Evolutionary conservation across 2,888 invertebrate genomes (phyloP).

Genomic region (Eilema sororculum): DNA sequence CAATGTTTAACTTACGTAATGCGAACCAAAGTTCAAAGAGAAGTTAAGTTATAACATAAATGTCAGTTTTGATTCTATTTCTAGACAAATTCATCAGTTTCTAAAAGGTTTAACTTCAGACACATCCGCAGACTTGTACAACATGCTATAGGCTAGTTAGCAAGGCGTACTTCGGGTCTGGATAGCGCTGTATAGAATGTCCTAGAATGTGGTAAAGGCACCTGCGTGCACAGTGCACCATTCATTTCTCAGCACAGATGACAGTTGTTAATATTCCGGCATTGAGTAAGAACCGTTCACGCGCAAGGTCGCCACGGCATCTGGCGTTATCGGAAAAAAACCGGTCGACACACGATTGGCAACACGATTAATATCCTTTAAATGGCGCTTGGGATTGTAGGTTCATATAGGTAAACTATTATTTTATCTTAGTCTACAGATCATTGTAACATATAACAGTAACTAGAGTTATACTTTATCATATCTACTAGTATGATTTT

Average conservation of each 20-base stretch:
- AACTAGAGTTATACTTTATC: not conserved
- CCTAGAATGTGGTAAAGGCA: not conserved
- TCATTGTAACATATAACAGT: not conserved
- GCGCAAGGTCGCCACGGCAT: constrained; percentile 48
- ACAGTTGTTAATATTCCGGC: constrained; percentile 33
- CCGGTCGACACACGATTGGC: constrained; percentile 31
- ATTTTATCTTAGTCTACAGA: not conserved
- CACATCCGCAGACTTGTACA: no score
- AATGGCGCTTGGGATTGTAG: constrained; percentile 5
- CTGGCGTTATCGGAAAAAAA: constrained; percentile 45
- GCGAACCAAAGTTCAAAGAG: no score
- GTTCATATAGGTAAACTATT: no score
- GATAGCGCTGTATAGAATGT: not conserved
- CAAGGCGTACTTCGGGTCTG: no score
- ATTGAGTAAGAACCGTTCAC: constrained; percentile 48
- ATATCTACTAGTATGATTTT: not conserved
- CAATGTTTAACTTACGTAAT: no score
- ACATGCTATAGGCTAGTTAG: not conserved
- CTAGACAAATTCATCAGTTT: no score
- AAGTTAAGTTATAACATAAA: no score
- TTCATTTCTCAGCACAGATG: constrained; percentile 19
- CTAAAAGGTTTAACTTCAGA: no score
- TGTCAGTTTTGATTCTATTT: no score
- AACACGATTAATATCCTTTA: constrained; percentile 25
- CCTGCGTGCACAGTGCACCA: not conserved